Base-by-base conservation (phyloP, 2,797 vertebrate species). In the Hipposideros larvatus region DNA sequence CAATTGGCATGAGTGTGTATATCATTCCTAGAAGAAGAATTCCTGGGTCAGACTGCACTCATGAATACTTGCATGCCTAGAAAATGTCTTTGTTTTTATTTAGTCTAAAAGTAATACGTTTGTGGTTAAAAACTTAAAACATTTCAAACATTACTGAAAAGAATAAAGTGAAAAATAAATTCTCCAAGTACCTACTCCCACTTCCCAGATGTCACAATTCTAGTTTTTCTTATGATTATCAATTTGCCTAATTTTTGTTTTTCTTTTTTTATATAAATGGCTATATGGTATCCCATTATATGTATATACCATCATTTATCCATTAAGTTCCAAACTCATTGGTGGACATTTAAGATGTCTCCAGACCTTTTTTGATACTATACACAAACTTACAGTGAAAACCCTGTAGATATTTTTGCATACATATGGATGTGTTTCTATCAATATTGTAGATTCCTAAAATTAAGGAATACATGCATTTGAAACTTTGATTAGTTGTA, bases 121-220 rank as follows among this genome's bases (percentile, higher is more conserved):
- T 89, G 10, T 84, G 16, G 6, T 87, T 90, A 74, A 79, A 96
- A 92, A 61, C 53, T 85, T 74, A 53, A 65, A 91, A 88, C 14
- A 85, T 61, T 91, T 77, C n/a, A 94, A 87, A 90, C 4, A 13
- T 65, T 66, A 77, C 68, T 4, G 1, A 53, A 91, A 96, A 91
- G 28, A 82, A 34, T 65, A 63, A 79, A 86, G 16, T 70, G 46
- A 86, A 88, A 90, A 87, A 24, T 84, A 80, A 83, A 73, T 87
- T 66, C 46, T 61, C 31, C 3, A 74, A 83, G 31, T 41, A 61
- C 26, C 63, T 57, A 57, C 7, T 71, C 24, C 79, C 31, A 86
- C 8, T 87, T 90, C n/a, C 75, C 43, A 74, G 75, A 66, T 51
- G 1, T 70, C 65, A 59, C 11, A 77, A 55, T 77, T 75, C 34